Evolutionary conservation across 2,797 vertebrate genomes (phyloP).

Genomic region (Sphenopsis melanotis): DNA sequence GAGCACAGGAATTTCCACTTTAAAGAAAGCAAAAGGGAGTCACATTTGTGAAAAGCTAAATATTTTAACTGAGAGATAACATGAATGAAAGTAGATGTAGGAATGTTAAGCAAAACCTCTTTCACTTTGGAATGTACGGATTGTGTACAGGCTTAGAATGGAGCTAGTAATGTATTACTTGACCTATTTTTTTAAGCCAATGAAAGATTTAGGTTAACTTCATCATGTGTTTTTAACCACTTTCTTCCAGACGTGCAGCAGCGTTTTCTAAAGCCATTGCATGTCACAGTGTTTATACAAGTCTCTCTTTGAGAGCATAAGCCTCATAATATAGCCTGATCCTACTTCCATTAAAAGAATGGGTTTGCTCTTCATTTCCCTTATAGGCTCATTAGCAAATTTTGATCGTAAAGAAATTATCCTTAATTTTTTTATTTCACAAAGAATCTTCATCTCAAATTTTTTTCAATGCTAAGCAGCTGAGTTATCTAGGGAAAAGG

Average conservation of each 20-base stretch:
- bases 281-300: neutral
- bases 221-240: constrained; percentile 60
- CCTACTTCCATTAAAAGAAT: neutral
- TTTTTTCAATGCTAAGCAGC: constrained; percentile 1
- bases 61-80: neutral
- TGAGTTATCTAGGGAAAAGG: constrained; percentile 28
- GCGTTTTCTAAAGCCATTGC: neutral
- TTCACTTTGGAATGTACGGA: constrained; percentile 8
- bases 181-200: constrained; percentile 69
- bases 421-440: neutral
- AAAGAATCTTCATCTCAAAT: neutral
- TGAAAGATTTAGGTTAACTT: constrained; percentile 68
- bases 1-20: neutral
- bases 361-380: neutral
- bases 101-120: constrained; percentile 21
- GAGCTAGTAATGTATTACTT: constrained; percentile 56
- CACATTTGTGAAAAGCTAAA: neutral
- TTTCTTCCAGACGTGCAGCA: constrained; percentile 38
- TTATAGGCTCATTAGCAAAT: neutral
- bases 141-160: constrained; percentile 35
- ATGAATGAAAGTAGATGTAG: neutral
- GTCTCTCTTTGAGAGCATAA: neutral
- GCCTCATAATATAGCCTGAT: neutral
- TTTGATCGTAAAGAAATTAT: neutral
- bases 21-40: neutral